These are phyloP conservation scores for Drymodes brunneopygia DNA, from an alignment of 2,113 vertebrate species.

Conservation along the genomic window DNA sequence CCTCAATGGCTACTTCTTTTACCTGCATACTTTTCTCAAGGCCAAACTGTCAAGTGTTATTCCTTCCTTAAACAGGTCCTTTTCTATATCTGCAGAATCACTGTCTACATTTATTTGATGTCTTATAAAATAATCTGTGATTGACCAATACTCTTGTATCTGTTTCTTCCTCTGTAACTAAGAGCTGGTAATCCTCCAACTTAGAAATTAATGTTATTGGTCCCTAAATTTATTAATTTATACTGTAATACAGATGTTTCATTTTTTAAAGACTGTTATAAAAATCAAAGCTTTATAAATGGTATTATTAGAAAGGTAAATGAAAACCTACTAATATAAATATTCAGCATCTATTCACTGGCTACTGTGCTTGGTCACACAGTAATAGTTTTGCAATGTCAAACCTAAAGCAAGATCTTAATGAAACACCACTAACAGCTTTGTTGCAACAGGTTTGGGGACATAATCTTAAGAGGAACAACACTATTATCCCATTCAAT, in stretches of 20 bases:
- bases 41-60: background rate
- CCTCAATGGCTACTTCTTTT: background rate
- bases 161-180: background rate
- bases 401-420: background rate
- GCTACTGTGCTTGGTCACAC: background rate
- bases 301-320: background rate
- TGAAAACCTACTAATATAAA: background rate
- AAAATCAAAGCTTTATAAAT: background rate
- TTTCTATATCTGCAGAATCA: background rate
- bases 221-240: background rate
- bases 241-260: background rate
- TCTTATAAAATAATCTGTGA: background rate
- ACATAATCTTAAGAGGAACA: background rate
- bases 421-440: background rate
- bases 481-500: background rate
- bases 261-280: background rate
- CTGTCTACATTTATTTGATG: background rate
- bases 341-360: background rate
- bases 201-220: background rate
- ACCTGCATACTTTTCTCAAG: background rate
- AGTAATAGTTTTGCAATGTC: background rate
- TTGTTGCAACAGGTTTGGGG: background rate
- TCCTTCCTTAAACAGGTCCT: background rate
- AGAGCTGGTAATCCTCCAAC: background rate
- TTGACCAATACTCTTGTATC: background rate